A percentile compares a stretch with the other conserved stretches of the same genome.
phyloP scores from a whole-genome alignment of 2,888 invertebrate genomes.

The Limnephilus lunatus region DNA sequence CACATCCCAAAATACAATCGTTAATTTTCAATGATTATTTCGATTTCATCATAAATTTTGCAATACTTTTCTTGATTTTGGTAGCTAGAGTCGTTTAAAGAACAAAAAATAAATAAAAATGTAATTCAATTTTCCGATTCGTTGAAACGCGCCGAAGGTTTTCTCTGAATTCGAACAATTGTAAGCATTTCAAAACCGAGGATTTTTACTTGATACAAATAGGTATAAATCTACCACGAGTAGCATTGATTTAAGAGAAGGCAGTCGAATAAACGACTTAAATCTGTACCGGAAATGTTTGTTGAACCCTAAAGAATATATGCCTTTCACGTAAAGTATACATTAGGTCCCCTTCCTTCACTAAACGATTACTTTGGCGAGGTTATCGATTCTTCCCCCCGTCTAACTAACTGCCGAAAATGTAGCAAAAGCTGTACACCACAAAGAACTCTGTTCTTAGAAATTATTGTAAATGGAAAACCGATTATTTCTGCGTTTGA shows the following conservation, averaged over 20 bases:
- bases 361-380: constrained; percentile 21
- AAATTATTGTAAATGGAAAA: too few species aligned
- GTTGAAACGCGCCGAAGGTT: background rate
- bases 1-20: too few species aligned
- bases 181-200: background rate
- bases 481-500: too few species aligned
- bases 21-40: too few species aligned
- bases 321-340: constrained; percentile 47
- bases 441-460: too few species aligned
- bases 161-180: background rate
- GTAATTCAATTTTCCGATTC: background rate
- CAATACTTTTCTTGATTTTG: too few species aligned
- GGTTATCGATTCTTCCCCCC: constrained; percentile 25
- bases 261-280: constrained; percentile 23
- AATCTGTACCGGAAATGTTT: constrained; percentile 46
- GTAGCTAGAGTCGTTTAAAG: too few species aligned
- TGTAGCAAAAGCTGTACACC: background rate
- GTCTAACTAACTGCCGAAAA: background rate
- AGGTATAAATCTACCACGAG: background rate
- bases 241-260: constrained; percentile 16
- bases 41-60: too few species aligned
- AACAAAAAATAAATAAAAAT: too few species aligned
- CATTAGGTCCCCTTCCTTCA: constrained; percentile 26
- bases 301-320: constrained; percentile 49
- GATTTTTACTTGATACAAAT: background rate